These are phyloP conservation scores for Mirza zaza DNA, from an alignment of 2,113 vertebrate genomes.

Conservation along the genomic window DNA sequence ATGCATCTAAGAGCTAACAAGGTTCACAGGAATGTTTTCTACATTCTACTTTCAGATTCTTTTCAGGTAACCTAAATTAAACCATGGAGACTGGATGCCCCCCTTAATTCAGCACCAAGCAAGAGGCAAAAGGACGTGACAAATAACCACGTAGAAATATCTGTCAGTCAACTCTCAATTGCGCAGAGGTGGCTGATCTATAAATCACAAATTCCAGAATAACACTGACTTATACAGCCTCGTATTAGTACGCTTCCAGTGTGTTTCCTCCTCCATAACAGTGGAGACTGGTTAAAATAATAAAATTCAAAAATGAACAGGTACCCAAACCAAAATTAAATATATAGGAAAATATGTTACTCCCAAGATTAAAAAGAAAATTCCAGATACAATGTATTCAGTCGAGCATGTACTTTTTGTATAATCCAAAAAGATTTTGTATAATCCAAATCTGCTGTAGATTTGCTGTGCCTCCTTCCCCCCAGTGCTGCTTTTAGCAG, in stretches of 20 bases:
- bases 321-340: slow-evolving; percentile 31
- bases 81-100: not conserved
- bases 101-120: not conserved
- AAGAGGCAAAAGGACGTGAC: not conserved
- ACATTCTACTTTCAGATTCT: slow-evolving; percentile 50
- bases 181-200: not conserved
- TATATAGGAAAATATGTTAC: not conserved
- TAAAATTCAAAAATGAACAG: not conserved
- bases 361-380: not conserved
- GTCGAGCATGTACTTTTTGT: not conserved
- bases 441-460: not conserved
- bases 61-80: slow-evolving; percentile 25
- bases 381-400: not conserved
- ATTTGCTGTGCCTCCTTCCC: not conserved
- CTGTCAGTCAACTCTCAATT: not conserved
- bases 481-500: not conserved
- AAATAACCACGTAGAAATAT: not conserved
- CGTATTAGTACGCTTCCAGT: not conserved
- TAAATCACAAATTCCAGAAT: not conserved
- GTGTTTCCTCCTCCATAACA: not conserved
- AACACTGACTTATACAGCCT: not conserved
- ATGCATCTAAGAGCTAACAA: slow-evolving; percentile 52
- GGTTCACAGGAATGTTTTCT: slow-evolving; percentile 38
- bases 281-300: not conserved
- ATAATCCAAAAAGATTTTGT: not conserved